Evolutionary conservation across 2,888 invertebrate species (phyloP).

Genomic region (Hirtodrosophila histrioides): DNA sequence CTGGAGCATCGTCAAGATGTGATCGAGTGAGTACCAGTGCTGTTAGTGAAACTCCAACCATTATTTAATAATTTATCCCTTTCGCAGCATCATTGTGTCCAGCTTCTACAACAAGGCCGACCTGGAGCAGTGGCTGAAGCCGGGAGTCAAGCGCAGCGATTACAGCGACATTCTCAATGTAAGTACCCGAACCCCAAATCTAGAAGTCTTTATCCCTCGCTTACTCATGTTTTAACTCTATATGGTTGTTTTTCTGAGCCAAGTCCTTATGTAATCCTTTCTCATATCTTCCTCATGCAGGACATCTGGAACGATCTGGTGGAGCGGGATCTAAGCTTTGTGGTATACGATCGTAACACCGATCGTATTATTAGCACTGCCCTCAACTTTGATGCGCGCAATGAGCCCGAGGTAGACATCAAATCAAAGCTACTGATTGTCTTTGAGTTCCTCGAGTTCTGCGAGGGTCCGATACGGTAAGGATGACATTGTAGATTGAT

Average conservation of each 20-base stretch:
- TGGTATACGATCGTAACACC: constrained; percentile 86
- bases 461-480: constrained; percentile 90
- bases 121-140: constrained; percentile 91
- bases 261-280: no score
- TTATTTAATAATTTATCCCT: neutral
- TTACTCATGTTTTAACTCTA: no score
- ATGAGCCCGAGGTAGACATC: constrained; percentile 90
- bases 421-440: constrained; percentile 89
- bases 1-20: constrained; percentile 88
- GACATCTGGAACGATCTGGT: constrained; percentile 89
- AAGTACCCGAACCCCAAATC: constrained; percentile 23
- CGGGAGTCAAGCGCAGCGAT: constrained; percentile 88
- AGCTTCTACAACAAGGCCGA: constrained; percentile 95
- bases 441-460: constrained; percentile 91
- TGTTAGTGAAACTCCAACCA: neutral
- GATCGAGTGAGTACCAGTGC: constrained; percentile 87
- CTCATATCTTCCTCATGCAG: constrained; percentile 46
- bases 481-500: neutral
- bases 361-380: constrained; percentile 88
- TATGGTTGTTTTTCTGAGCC: no score
- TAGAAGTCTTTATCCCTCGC: no score
- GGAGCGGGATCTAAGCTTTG: constrained; percentile 90
- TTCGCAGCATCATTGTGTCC: constrained; percentile 90
- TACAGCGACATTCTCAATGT: constrained; percentile 88
- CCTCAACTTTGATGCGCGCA: constrained; percentile 92